Evolutionary conservation across 2,113 vertebrate genomes (phyloP).

Genomic region (Oreotrochilus melanogaster): DNA sequence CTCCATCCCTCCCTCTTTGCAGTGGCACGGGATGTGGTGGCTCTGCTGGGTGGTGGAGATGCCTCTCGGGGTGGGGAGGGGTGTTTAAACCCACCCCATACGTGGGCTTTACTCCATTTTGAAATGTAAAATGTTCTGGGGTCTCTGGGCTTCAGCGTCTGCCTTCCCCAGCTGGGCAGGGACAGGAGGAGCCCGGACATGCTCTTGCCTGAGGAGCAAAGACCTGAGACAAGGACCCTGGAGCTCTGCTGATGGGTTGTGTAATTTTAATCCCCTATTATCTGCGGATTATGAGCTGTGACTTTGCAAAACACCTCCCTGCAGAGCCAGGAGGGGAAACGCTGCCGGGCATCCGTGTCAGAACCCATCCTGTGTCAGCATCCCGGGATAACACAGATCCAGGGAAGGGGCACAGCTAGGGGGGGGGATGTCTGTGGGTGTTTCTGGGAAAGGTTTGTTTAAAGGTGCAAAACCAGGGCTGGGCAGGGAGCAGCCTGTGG

Average conservation of each 20-base stretch:
- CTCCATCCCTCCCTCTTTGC: not conserved
- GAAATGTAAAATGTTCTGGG: not conserved
- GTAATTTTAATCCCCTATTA: slow-evolving; percentile 61
- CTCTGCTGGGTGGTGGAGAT: not conserved
- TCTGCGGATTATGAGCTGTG: slow-evolving; percentile 51
- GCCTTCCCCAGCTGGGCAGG: rapidly evolving
- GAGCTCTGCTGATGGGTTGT: not conserved
- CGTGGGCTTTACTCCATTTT: not conserved
- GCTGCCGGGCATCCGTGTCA: not conserved
- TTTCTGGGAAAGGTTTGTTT: not conserved
- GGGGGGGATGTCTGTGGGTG: rapidly evolving
- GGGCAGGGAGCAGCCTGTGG: not conserved
- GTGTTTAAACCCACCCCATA: not conserved
- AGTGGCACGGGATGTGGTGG: not conserved
- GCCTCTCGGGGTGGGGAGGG: not conserved
- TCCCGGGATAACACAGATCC: not conserved
- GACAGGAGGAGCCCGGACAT: rapidly evolving
- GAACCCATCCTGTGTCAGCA: not conserved
- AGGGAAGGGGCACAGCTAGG: rapidly evolving
- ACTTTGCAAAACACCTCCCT: slow-evolving; percentile 41
- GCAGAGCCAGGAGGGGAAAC: not conserved
- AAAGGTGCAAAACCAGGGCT: rapidly evolving
- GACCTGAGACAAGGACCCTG: not conserved
- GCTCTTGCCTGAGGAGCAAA: not conserved
- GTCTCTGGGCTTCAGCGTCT: not conserved